A percentile compares a stretch with the other conserved stretches of the same genome.
These are phyloP conservation scores for Notothenia coriiceps DNA, from an alignment of 2,113 vertebrate species.

Conservation along the genomic window DNA sequence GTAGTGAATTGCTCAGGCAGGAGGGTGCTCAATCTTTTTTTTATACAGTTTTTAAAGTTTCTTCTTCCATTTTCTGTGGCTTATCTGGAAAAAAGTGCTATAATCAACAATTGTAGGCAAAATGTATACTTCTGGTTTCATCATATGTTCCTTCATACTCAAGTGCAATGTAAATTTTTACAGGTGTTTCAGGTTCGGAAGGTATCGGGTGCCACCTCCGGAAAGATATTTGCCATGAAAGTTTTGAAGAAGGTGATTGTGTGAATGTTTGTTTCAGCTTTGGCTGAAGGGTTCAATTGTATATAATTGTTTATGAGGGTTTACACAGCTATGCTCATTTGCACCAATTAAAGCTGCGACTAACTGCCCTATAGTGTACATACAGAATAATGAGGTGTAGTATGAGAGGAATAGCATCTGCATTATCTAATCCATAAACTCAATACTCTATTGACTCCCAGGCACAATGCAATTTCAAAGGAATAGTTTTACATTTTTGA, in stretches of 20 bases:
- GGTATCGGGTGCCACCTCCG: conserved; percentile 92
- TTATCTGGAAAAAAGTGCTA: background rate
- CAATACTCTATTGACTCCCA: background rate
- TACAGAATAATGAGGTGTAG: background rate
- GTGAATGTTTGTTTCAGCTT: background rate
- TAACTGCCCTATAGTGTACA: conserved; percentile 7
- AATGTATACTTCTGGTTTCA: background rate
- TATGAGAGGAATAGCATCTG: background rate
- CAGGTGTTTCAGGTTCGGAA: conserved; percentile 99
- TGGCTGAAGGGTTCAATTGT: background rate
- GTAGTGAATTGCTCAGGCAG: background rate
- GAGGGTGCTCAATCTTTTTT: background rate
- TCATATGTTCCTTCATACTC: background rate
- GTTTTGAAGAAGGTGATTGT: conserved; percentile 95
- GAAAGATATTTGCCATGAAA: conserved; percentile 99
- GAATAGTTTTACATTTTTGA: no score
- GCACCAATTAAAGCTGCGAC: background rate
- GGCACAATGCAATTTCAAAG: background rate
- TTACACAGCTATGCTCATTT: background rate
- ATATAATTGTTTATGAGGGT: background rate
- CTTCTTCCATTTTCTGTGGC: no score
- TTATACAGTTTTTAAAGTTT: background rate
- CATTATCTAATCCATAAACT: background rate
- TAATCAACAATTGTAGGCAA: background rate
- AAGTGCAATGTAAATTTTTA: conserved; percentile 1